Evolutionary conservation across 2,888 invertebrate genomes (phyloP).

Genomic region (Mechanitis mazaeus): DNA sequence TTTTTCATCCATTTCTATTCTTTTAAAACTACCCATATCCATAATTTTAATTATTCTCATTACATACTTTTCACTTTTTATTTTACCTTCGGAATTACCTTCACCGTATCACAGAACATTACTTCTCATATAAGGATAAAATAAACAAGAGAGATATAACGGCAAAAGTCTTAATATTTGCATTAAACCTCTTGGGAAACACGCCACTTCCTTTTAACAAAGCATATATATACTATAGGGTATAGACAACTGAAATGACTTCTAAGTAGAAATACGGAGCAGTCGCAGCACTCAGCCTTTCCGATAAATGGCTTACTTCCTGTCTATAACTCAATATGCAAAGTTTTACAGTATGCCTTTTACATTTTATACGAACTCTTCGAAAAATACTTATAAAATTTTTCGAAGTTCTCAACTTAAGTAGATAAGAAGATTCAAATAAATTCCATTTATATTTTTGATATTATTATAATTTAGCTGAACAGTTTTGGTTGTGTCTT

Average conservation of each 20-base stretch:
- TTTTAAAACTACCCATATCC: no score
- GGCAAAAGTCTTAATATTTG: conserved; percentile 16
- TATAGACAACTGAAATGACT: conserved; percentile 17
- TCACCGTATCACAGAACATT: no score
- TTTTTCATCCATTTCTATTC: no score
- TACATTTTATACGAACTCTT: no score
- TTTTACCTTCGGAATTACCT: no score
- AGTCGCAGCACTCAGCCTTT: not conserved
- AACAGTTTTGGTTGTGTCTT: no score
- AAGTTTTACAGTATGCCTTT: no score
- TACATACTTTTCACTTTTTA: no score
- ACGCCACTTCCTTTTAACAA: conserved; percentile 12
- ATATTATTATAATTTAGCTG: conserved; percentile 4
- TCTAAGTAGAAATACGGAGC: not conserved
- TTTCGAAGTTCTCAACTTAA: no score
- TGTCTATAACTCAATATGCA: conserved; percentile 6
- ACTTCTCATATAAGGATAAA: not conserved
- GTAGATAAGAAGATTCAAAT: no score
- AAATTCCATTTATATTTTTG: not conserved
- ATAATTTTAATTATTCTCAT: no score
- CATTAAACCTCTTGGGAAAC: conserved; percentile 16
- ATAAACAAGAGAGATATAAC: conserved; percentile 9
- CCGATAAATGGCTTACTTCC: conserved; percentile 7
- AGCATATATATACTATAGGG: conserved; percentile 6
- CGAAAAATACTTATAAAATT: no score